Evolutionary conservation across 2,888 invertebrate species (phyloP).

Genomic region (Leptopterna dolabrata): DNA sequence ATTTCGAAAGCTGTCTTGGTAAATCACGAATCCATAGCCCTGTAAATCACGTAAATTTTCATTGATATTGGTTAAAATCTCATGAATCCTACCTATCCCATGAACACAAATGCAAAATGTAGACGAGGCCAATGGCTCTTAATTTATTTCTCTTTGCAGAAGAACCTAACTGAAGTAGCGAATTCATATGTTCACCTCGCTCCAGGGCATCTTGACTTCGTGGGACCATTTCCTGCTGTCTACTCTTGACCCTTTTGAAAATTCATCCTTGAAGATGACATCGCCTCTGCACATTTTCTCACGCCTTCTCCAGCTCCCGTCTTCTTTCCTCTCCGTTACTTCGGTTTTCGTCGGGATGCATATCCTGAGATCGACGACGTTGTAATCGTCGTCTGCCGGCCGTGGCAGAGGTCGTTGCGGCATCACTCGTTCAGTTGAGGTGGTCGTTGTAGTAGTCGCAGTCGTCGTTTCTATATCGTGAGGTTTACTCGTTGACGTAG

Average conservation of each 20-base stretch:
- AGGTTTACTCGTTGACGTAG: background rate
- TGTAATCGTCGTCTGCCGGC: background rate
- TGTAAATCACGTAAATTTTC: background rate
- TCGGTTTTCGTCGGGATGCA: background rate
- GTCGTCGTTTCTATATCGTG: background rate
- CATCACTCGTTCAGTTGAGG: background rate
- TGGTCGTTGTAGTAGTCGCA: background rate
- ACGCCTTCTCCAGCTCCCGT: slow-evolving; percentile 7
- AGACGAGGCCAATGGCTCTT: too few relatives aligned
- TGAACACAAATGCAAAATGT: too few relatives aligned
- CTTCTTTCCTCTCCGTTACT: background rate
- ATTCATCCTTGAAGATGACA: slow-evolving; percentile 56
- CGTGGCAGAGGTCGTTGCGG: background rate
- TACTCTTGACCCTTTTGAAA: slow-evolving; percentile 18
- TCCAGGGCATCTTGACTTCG: slow-evolving; percentile 58
- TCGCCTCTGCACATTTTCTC: slow-evolving; percentile 48
- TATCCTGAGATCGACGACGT: background rate
- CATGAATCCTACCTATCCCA: too few relatives aligned
- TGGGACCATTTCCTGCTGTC: slow-evolving; percentile 55
- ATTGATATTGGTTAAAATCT: background rate
- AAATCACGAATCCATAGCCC: background rate
- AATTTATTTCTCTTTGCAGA: too few relatives aligned
- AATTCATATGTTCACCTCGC: slow-evolving; percentile 47
- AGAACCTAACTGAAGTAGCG: too few relatives aligned
- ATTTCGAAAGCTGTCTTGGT: background rate